Evolutionary conservation across 2,888 invertebrate genomes (phyloP), one percentile per base, ranked within the genome.

Genomic region (Phlogophora meticulosa): DNA sequence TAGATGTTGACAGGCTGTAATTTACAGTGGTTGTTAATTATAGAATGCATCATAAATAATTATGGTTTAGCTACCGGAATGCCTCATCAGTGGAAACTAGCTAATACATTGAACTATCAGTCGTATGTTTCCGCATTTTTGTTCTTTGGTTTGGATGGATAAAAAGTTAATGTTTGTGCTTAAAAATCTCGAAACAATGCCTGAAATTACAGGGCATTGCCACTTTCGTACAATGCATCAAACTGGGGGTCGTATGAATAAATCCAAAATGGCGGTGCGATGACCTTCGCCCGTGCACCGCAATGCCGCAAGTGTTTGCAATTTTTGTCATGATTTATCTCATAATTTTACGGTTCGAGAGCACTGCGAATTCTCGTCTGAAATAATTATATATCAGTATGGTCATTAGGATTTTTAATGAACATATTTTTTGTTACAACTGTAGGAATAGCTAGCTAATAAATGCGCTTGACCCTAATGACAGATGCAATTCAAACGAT

Each of bases 281-380:
- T 81, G 84, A 85, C 77, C 85, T 79, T 72, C 69, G 65, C 51
- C 76, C 73, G 72, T 83, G 83, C 78, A 83, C 65, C 65, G 63
- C 63, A 64, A 66, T 72, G 68, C 63, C 70, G 20, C 76, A 80
- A 76, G 68, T 73, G 79, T 80, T 79, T 77, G 75, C 58, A 61
- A 80, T 82, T 70, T 78, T 78, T 71, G 76, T 64, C 63, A 70
- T 74, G 60, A 73, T 76, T 82, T 73, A 82, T 81, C 80, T 72
- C 60, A 73, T 78, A 22, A 73, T 73, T 73, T 76, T 66, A 81
- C 76, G 82, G 72, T 75, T 70, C 34, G 59, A 66, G 63, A 66
- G 51, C 72, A 43, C 52, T 75, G 71, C 56, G 53, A 66, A 71
- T 48, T 61, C 60, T 58, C 40, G 42, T 64, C 48, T 65, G 49